Evolutionary conservation across 2,888 invertebrate species (phyloP).

Genomic region (Tenthredo mesomela): DNA sequence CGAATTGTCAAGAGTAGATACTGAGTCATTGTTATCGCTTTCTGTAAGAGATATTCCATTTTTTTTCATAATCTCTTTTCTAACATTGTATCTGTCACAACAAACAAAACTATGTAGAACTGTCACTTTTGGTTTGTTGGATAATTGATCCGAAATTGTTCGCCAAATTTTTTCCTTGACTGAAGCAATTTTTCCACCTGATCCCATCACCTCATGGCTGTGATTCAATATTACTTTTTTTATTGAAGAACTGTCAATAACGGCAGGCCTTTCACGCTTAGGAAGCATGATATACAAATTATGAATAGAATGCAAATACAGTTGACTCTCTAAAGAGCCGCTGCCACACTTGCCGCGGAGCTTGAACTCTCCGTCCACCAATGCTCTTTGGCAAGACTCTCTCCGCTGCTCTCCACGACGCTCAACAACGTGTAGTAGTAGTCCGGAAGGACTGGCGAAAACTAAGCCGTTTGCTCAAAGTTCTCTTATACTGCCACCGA

Average conservation of each 20-base stretch:
- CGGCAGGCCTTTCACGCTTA: not conserved
- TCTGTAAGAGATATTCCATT: not conserved
- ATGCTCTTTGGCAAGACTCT: no score
- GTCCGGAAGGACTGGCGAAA: no score
- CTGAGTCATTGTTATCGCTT: not conserved
- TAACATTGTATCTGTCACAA: not conserved
- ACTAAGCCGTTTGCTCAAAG: no score
- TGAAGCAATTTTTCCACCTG: not conserved
- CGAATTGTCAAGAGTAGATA: not conserved
- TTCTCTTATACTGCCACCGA: no score
- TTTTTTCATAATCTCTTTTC: not conserved
- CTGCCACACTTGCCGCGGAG: not conserved
- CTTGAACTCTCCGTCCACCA: not conserved
- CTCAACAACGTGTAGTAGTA: no score
- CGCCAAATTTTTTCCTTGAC: not conserved
- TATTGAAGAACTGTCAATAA: not conserved
- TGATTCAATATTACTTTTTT: not conserved
- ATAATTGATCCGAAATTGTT: not conserved
- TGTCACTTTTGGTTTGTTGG: not conserved
- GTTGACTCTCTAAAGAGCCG: no score
- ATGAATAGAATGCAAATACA: not conserved
- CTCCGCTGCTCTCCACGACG: no score
- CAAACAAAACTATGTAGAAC: not conserved
- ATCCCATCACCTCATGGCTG: not conserved
- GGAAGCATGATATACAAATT: not conserved